These are phyloP conservation scores for Drosophila guanche DNA, from an alignment of 1,140 invertebrate genomes.

Conservation along the genomic window DNA sequence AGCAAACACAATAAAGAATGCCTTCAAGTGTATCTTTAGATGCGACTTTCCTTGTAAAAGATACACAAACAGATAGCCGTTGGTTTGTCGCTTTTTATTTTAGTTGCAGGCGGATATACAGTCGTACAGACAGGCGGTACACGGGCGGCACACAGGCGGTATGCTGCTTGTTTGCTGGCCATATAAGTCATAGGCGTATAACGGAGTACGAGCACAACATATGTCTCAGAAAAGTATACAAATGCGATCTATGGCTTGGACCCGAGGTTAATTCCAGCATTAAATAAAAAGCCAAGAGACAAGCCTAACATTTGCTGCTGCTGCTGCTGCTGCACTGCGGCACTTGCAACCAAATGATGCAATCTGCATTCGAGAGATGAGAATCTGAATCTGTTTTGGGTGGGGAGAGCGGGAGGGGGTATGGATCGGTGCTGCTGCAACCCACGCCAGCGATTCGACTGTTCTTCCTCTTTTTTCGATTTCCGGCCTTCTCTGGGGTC, in stretches of 20 bases:
- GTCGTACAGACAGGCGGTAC: no score
- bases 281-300: conserved; percentile 63
- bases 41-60: no score
- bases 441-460: conserved; percentile 47
- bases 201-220: conserved; percentile 21
- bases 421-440: conserved; percentile 18
- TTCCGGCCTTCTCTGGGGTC: conserved; percentile 46
- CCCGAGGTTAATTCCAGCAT: conserved; percentile 76
- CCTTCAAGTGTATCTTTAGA: no score
- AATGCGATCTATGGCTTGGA: conserved; percentile 46
- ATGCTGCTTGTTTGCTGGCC: conserved; percentile 28
- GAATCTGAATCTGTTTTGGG: conserved; percentile 31
- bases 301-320: conserved; percentile 57
- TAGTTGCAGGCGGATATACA: conserved; percentile 66
- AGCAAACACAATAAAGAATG: no score
- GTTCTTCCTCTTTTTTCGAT: conserved; percentile 48
- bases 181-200: conserved; percentile 64
- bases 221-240: not conserved
- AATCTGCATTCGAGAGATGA: conserved; percentile 48
- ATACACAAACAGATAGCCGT: no score
- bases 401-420: conserved; percentile 4
- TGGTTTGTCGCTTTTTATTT: conserved; percentile 24
- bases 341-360: conserved; percentile 42
- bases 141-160: no score
- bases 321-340: not conserved